phyloP scores from a whole-genome alignment of 1,140 invertebrate genomes.

The Scaptomyza hsui region DNA sequence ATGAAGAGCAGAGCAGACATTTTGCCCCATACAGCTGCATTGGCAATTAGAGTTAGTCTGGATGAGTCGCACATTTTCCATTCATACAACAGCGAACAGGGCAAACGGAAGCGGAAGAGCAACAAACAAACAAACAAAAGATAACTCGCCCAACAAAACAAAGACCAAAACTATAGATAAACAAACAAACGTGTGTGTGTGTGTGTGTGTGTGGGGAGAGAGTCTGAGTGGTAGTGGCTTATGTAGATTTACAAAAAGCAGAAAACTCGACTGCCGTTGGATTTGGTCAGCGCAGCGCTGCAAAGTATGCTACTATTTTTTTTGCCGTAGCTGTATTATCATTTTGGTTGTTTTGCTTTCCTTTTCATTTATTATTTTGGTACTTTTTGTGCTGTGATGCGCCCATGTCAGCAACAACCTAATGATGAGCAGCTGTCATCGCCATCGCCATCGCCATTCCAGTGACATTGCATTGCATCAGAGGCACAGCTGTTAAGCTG shows the following conservation, averaged over 20 bases:
- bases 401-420: constrained; percentile 11
- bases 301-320: constrained; percentile 50
- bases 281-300: constrained; percentile 35
- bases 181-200: constrained; percentile 14
- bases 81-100: constrained; percentile 10
- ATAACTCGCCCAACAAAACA: constrained; percentile 13
- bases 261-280: constrained; percentile 19
- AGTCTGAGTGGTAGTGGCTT: constrained; percentile 1
- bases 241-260: constrained; percentile 11
- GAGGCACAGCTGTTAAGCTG: constrained; percentile 27
- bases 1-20: constrained; percentile 4
- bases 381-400: constrained; percentile 5
- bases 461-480: constrained; percentile 19
- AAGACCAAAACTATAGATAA: constrained; percentile 25
- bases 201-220: too few relatives aligned
- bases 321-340: not conserved
- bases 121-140: constrained; percentile 4
- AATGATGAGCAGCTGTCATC: constrained; percentile 2
- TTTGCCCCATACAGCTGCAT: constrained; percentile 23
- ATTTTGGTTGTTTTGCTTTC: constrained; percentile 1
- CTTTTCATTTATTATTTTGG: not conserved
- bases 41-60: constrained; percentile 42
- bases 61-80: not conserved
- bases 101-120: constrained; percentile 25
- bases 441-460: constrained; percentile 16